A percentile compares a stretch with the other conserved stretches of the same genome.
Conservation (phyloP, 2,888 invertebrate genomes). For the Toxonevra muliebris region DNA sequence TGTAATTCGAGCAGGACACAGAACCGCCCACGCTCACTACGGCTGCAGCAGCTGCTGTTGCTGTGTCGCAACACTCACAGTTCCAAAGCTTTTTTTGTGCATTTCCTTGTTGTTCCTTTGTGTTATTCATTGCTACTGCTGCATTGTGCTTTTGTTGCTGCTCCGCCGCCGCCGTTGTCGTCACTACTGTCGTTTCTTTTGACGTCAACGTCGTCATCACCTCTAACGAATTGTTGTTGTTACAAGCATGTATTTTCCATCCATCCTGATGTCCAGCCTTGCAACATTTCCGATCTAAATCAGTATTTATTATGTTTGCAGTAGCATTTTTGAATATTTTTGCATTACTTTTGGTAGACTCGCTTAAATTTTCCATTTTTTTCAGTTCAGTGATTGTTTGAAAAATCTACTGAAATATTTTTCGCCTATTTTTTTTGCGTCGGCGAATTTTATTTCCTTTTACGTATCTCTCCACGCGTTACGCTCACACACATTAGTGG, state of each 20-base stretch:
- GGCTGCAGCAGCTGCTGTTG: conserved; percentile 45
- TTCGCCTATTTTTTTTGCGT: background rate
- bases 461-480: background rate
- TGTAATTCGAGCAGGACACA: background rate
- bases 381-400: background rate
- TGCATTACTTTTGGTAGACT: background rate
- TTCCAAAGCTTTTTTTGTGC: conserved; percentile 14
- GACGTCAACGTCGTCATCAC: background rate
- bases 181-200: too few relatives aligned
- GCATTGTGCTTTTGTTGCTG: conserved; percentile 33
- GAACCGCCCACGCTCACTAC: conserved; percentile 42
- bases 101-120: background rate
- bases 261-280: background rate
- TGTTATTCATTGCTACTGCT: conserved; percentile 12
- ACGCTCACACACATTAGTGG: too few relatives aligned
- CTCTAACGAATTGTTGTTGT: conserved; percentile 36
- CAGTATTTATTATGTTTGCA: background rate
- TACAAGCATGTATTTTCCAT: conserved; percentile 24
- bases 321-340: background rate
- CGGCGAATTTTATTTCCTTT: background rate
- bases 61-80: conserved; percentile 34
- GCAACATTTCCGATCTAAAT: background rate
- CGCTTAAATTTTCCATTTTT: background rate
- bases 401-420: background rate
- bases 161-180: conserved; percentile 7